These are phyloP conservation scores for Myrmecobius fasciatus DNA, from an alignment of 2,113 vertebrate genomes.

Conservation along the genomic window DNA sequence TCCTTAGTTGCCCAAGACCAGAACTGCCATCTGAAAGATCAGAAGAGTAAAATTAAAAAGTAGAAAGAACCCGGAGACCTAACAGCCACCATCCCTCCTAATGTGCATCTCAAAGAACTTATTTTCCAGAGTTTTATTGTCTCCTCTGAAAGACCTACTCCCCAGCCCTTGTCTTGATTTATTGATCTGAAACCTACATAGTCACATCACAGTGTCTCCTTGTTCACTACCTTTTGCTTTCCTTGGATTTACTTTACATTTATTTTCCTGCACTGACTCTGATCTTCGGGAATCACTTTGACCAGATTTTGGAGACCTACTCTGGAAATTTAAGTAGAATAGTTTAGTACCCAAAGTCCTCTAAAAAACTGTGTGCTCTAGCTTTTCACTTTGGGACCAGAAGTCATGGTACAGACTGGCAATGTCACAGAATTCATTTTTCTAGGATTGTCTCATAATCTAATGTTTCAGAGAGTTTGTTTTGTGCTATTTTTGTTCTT, in stretches of 20 bases:
- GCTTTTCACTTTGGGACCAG: background rate
- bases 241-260: background rate
- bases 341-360: background rate
- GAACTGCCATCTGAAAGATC: background rate
- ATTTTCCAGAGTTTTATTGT: background rate
- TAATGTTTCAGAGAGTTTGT: slow-evolving; percentile 36
- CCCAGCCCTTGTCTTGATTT: background rate
- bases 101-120: background rate
- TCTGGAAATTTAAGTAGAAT: background rate
- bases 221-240: background rate
- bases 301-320: background rate
- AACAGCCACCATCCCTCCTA: background rate
- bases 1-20: background rate
- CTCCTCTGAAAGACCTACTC: background rate
- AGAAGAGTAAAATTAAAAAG: background rate
- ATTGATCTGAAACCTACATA: background rate
- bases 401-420: background rate
- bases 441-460: slow-evolving; percentile 50
- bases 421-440: slow-evolving; percentile 66
- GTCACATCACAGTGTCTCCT: background rate
- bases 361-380: background rate
- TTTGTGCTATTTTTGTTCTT: slow-evolving; percentile 63
- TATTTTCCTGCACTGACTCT: background rate
- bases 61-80: background rate
- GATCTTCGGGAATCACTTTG: background rate